Conservation (phyloP, 2,888 invertebrate species). For the Dryadula phaetusa region DNA sequence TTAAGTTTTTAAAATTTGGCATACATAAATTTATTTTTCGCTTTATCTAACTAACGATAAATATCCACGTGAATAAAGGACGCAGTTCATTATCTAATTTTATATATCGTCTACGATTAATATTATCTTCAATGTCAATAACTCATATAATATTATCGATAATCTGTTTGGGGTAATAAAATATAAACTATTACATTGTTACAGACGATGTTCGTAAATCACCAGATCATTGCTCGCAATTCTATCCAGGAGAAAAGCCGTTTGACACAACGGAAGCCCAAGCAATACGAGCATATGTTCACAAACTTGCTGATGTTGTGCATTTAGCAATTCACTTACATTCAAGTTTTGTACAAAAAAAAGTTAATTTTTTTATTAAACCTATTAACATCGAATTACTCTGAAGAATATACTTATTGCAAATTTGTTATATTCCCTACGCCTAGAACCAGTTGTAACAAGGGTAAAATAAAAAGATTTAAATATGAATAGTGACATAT, state of each 20-base stretch:
- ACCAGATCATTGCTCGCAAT: conserved; percentile 70
- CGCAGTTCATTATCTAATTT: background rate
- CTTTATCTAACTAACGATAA: conserved; percentile 1
- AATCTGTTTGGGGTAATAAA: background rate
- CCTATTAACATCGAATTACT: background rate
- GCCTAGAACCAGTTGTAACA: too few species aligned
- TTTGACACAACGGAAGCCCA: conserved; percentile 71
- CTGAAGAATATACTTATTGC: too few species aligned
- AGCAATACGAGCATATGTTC: conserved; percentile 68
- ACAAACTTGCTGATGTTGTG: conserved; percentile 61
- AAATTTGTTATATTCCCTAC: background rate
- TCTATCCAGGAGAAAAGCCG: conserved; percentile 69
- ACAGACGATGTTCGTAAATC: conserved; percentile 71
- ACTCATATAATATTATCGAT: conserved; percentile 13
- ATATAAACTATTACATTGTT: conserved; percentile 27
- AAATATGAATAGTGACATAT: background rate
- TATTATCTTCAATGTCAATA: conserved; percentile 28
- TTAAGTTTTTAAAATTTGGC: background rate
- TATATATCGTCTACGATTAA: conserved; percentile 21
- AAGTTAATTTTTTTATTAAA: conserved; percentile 53
- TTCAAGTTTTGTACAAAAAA: conserved; percentile 70
- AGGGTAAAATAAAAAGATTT: background rate
- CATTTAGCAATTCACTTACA: conserved; percentile 72
- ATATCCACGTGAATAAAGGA: conserved; percentile 3
- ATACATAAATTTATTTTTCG: background rate